Conservation (phyloP, 2,888 invertebrate genomes). For the Caenorhabditis wallacei region DNA sequence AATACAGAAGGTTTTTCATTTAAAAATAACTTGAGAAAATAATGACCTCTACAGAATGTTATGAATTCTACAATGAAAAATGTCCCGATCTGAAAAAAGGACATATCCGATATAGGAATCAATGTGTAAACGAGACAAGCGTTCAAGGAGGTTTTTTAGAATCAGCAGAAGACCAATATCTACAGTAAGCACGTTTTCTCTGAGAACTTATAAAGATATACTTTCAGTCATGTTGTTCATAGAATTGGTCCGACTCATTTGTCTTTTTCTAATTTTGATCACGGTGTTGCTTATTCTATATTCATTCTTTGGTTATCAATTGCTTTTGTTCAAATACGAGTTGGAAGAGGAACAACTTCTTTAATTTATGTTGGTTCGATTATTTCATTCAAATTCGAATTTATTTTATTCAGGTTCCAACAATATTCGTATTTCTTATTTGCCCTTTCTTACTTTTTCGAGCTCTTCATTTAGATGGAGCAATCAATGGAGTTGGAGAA, state of each 20-base stretch:
- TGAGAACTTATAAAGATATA: too few species aligned
- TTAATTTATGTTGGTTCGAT: conserved; percentile 14
- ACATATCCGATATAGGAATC: conserved; percentile 11
- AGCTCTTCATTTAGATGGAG: conserved; percentile 28
- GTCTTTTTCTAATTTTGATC: conserved; percentile 19
- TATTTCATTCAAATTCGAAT: background rate
- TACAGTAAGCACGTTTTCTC: conserved; percentile 9
- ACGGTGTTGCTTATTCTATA: conserved; percentile 10
- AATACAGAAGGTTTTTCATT: conserved; percentile 4
- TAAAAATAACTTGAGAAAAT: background rate
- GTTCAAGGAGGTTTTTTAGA: background rate
- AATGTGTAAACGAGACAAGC: conserved; percentile 25
- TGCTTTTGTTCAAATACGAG: conserved; percentile 13
- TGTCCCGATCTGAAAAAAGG: conserved; percentile 8
- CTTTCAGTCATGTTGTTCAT: conserved; percentile 10
- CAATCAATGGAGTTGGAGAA: conserved; percentile 9
- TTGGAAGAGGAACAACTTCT: background rate
- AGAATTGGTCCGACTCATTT: background rate
- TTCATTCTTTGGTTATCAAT: conserved; percentile 16
- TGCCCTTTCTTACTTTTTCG: conserved; percentile 26
- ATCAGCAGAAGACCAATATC: conserved; percentile 32
- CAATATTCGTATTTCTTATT: conserved; percentile 6
- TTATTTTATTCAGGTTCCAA: conserved; percentile 4
- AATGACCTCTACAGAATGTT: conserved; percentile 20
- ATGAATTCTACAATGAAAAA: conserved; percentile 27